These are phyloP conservation scores for Leptatherina wallacei DNA, from an alignment of 2,797 vertebrate species.

Conservation along the genomic window DNA sequence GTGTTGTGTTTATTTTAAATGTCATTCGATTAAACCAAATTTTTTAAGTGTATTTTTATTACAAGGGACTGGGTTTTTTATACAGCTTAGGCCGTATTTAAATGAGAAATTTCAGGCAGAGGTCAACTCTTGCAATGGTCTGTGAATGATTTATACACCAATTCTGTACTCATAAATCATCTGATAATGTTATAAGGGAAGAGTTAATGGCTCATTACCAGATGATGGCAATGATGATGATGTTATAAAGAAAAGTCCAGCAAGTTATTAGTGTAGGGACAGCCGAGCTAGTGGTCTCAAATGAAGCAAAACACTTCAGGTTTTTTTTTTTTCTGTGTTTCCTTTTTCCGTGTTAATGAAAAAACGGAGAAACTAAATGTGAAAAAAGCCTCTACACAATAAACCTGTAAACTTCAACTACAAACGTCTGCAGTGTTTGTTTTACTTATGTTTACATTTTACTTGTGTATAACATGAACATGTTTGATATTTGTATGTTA, in stretches of 20 bases:
- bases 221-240: slow-evolving; percentile 31
- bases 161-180: slow-evolving; percentile 50
- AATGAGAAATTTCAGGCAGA: slow-evolving; percentile 27
- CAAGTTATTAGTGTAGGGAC: slow-evolving; percentile 39
- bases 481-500: not conserved
- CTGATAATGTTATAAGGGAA: slow-evolving; percentile 52
- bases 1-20: slow-evolving; percentile 43
- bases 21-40: slow-evolving; percentile 49
- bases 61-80: slow-evolving; percentile 14
- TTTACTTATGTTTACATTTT: not conserved
- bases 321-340: slow-evolving; percentile 7
- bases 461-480: not conserved
- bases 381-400: slow-evolving; percentile 37
- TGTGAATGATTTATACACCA: slow-evolving; percentile 50
- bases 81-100: slow-evolving; percentile 12
- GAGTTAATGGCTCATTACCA: slow-evolving; percentile 51
- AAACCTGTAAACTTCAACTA: slow-evolving; percentile 39
- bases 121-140: slow-evolving; percentile 28
- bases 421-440: not conserved
- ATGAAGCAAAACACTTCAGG: slow-evolving; percentile 28
- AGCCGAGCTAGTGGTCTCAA: slow-evolving; percentile 31
- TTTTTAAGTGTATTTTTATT: slow-evolving; percentile 57
- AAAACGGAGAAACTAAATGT: slow-evolving; percentile 34
- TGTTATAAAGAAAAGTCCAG: slow-evolving; percentile 44
- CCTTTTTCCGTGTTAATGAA: not conserved